These are phyloP conservation scores for Turritopsis dohrnii DNA, from an alignment of 30 jellyfish, hydroid and myxozoan genomes.

Conservation along the genomic window DNA sequence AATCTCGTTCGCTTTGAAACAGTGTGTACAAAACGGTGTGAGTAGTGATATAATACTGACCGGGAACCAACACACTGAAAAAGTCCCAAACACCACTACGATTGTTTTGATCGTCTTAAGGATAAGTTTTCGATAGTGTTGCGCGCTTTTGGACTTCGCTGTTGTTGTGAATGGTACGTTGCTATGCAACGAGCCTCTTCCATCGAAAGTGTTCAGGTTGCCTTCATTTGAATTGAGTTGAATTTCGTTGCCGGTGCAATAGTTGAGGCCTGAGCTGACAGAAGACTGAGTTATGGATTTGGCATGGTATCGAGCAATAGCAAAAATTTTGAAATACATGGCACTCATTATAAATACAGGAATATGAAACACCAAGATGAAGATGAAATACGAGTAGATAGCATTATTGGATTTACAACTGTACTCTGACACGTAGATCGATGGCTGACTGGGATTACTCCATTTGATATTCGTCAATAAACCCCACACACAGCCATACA, in stretches of 20 bases:
- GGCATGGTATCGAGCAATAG: slow-evolving; percentile 18
- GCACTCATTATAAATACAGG: background rate
- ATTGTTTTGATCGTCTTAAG: slow-evolving; percentile 66
- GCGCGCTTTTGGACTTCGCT: background rate
- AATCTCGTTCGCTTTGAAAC: slow-evolving; percentile 17
- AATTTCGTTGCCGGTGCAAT: background rate
- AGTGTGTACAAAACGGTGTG: slow-evolving; percentile 43
- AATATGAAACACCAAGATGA: slow-evolving; percentile 8
- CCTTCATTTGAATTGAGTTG: background rate
- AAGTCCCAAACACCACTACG: slow-evolving; percentile 70
- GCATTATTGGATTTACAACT: background rate
- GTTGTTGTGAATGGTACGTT: background rate
- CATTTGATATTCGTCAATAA: background rate
- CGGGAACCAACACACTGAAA: slow-evolving; percentile 80
- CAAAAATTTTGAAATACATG: slow-evolving; percentile 2
- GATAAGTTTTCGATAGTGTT: background rate
- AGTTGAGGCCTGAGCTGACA: background rate
- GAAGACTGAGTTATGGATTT: background rate
- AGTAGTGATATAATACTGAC: slow-evolving; percentile 55
- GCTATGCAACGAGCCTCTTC: background rate
- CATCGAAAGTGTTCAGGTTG: background rate
- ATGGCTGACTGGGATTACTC: background rate
- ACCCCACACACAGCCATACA: slow-evolving; percentile 85
- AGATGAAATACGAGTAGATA: background rate
- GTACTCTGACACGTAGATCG: background rate